A percentile compares a stretch with the other conserved stretches of the same genome.
Conservation (phyloP, 2,888 invertebrate species). For the Lysandra coridon region DNA sequence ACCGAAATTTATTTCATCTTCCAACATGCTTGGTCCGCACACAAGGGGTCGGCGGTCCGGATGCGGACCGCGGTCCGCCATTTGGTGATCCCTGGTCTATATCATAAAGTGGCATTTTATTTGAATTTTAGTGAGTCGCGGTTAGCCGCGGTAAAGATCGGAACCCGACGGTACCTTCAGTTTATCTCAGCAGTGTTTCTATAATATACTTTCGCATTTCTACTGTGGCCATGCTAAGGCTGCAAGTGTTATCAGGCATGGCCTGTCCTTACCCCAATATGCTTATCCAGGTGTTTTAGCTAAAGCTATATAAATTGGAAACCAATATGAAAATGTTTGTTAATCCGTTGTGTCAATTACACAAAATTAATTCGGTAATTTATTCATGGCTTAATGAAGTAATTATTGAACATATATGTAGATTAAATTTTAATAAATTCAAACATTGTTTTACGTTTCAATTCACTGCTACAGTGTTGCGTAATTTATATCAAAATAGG, state of each 20-base stretch:
- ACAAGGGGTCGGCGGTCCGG: too few species aligned
- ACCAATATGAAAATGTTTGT: slow-evolving; percentile 7
- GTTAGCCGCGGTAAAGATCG: too few species aligned
- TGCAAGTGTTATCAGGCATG: background rate
- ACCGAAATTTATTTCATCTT: too few species aligned
- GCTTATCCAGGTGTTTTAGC: background rate
- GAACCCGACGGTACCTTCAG: too few species aligned
- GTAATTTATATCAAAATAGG: background rate
- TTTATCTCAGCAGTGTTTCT: too few species aligned
- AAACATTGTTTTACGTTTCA: background rate
- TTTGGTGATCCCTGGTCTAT: too few species aligned
- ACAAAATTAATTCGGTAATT: background rate
- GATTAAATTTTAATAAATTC: slow-evolving; percentile 11
- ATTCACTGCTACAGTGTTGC: background rate
- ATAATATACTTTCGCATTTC: too few species aligned
- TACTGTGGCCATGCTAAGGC: too few species aligned
- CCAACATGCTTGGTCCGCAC: too few species aligned
- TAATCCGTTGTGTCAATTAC: background rate
- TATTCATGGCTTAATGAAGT: slow-evolving; percentile 1
- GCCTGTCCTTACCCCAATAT: background rate
- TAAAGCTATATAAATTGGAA: slow-evolving; percentile 5
- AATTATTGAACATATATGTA: slow-evolving; percentile 6
- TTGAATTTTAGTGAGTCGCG: too few species aligned
- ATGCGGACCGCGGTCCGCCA: too few species aligned
- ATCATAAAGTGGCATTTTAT: too few species aligned